Conservation (phyloP, 2,888 invertebrate genomes). For the Polydrusus cervinus region DNA sequence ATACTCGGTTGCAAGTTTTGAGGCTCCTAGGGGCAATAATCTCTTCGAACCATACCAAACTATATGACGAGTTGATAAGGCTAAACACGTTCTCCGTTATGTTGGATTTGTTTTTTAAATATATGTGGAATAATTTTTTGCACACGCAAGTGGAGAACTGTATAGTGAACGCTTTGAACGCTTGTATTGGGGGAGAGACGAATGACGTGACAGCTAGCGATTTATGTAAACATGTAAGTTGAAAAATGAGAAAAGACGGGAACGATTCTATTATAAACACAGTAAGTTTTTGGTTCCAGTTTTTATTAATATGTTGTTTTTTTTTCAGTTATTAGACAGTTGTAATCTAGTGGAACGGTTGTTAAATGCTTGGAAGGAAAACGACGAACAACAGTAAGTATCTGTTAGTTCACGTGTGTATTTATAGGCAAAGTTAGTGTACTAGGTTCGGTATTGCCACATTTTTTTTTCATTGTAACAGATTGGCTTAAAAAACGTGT, state of each 20-base stretch:
- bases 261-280: too few relatives aligned
- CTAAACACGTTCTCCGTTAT: slow-evolving; percentile 77
- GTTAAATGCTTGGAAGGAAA: slow-evolving; percentile 87
- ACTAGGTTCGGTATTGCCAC: too few relatives aligned
- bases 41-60: slow-evolving; percentile 78
- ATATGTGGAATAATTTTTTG: slow-evolving; percentile 96
- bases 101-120: slow-evolving; percentile 91
- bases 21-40: slow-evolving; percentile 86
- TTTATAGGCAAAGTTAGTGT: too few relatives aligned
- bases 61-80: slow-evolving; percentile 78
- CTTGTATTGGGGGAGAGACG: slow-evolving; percentile 64
- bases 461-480: too few relatives aligned
- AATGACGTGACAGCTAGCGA: slow-evolving; percentile 64
- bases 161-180: slow-evolving; percentile 80
- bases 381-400: slow-evolving; percentile 83
- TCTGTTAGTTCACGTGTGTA: too few relatives aligned
- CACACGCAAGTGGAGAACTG: slow-evolving; percentile 92
- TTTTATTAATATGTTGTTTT: not conserved
- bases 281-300: too few relatives aligned
- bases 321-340: slow-evolving; percentile 74
- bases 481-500: too few relatives aligned
- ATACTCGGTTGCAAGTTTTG: slow-evolving; percentile 85
- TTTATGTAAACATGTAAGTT: slow-evolving; percentile 75
- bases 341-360: slow-evolving; percentile 87
- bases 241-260: not conserved